Percentiles rank a stretch among this genome's conserved stretches.
These are phyloP conservation scores for Gopherus flavomarginatus DNA, from an alignment of 2,113 vertebrate genomes.

Conservation along the genomic window DNA sequence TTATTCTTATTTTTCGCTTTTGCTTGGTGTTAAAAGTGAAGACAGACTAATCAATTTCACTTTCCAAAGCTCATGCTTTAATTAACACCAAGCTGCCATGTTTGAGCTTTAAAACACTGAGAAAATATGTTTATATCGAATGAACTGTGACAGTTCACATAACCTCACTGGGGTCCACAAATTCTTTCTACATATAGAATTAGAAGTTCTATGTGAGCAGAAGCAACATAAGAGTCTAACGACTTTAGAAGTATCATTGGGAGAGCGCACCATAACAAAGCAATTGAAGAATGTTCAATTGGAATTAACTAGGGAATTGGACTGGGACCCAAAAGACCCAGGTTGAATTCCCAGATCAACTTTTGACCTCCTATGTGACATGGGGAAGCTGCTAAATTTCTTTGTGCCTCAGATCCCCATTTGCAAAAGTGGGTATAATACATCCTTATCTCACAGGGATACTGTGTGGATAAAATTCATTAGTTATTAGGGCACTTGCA, in stretches of 20 bases:
- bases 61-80: background rate
- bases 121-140: background rate
- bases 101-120: background rate
- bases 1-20: background rate
- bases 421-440: background rate
- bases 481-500: background rate
- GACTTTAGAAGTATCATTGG: background rate
- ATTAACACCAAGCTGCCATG: background rate
- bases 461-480: background rate
- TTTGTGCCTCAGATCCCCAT: background rate
- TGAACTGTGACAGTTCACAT: background rate
- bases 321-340: accelerated
- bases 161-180: background rate
- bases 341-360: background rate
- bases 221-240: background rate
- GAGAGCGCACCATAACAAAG: background rate
- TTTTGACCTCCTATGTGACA: background rate
- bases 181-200: background rate
- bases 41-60: background rate
- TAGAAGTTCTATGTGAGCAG: background rate
- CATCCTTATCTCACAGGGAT: background rate
- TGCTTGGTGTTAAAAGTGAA: background rate
- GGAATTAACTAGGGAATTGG: accelerated
- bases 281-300: background rate
- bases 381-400: background rate